Base-by-base conservation (phyloP, 2,888 invertebrate genomes). In the Pseudococcus jackbeardsleyi region DNA sequence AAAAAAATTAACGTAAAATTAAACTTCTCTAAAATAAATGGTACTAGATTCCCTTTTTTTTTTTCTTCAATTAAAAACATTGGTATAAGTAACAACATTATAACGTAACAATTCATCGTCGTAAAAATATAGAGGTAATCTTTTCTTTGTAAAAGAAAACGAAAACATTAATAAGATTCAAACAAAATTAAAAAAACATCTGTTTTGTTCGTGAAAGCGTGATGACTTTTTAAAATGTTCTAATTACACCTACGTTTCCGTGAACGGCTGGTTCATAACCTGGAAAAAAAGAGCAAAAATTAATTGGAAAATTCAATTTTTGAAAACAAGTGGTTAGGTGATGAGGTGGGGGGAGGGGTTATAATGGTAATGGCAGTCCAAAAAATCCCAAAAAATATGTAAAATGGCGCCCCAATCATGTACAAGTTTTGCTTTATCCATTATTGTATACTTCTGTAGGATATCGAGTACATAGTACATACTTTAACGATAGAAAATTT, bases 11-110 rank as follows among this genome's bases (percentile, higher is more conserved):
- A 7, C 26, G 17, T 48, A 84, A 84, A 84, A 84, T 84, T 84
- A 39, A 59, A 46, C 84, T 84, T 84, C 84, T 50, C n/a, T 84
- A n/a, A 84, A 50, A 22, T 72, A 72, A 72, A 72, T 72, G 72
- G 72, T 72, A 72, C 26, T 33, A 39, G 72, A 17, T 39, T 33
- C 26, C 26, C 26, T 3, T 33, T 72, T 72, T 72, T 26, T 72
- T 72, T 72, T 72, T 7, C 11, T 33, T 72, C 33, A 33, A 72
- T 33, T 72, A 39, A 33, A 26, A 72, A 72, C 72, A 72, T 33
- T 72, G 59, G 59, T 59, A 59, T 72, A 72, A 33, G 33, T 33
- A 72, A 33, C 72, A 72, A 72, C 19, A n/a, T 72, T 72, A 39
- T 6, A 72, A 72, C 33, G 17, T 72, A 59, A 59, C 72, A 72